Conservation (phyloP, 2,888 invertebrate species). For the Cephus spinipes region DNA sequence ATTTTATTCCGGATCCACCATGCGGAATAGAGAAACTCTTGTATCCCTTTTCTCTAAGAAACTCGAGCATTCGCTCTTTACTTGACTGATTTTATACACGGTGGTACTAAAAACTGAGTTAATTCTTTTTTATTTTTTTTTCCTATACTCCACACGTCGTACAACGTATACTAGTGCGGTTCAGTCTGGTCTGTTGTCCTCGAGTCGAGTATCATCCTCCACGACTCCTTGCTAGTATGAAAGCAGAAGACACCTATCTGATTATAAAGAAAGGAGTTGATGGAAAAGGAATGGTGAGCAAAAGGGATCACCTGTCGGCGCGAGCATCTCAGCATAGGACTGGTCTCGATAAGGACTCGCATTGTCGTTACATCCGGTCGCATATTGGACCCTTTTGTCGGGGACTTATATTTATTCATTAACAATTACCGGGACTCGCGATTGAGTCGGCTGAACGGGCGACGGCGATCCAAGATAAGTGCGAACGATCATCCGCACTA, state of each 20-base stretch:
- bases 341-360: slow-evolving; percentile 35
- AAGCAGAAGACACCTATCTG: not conserved
- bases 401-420: slow-evolving; percentile 64
- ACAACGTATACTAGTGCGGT: not conserved
- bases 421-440: slow-evolving; percentile 54
- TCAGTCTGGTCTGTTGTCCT: not conserved
- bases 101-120: not conserved
- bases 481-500: not conserved
- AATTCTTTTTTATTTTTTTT: not conserved
- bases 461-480: slow-evolving; percentile 2
- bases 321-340: slow-evolving; percentile 1
- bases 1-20: slow-evolving; percentile 48
- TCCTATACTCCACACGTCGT: not conserved
- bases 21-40: slow-evolving; percentile 46
- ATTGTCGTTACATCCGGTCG: slow-evolving; percentile 56
- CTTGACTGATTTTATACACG: slow-evolving; percentile 54
- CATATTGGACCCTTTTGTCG: slow-evolving; percentile 52
- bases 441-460: slow-evolving; percentile 8
- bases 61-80: slow-evolving; percentile 28
- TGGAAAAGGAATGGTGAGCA: slow-evolving; percentile 16
- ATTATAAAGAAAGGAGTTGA: slow-evolving; percentile 5
- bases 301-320: slow-evolving; percentile 47
- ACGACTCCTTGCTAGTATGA: not conserved
- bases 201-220: not conserved
- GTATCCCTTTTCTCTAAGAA: slow-evolving; percentile 36